Base-by-base conservation (phyloP, 2,797 vertebrate genomes). In the Aulostomus chinensis region DNA sequence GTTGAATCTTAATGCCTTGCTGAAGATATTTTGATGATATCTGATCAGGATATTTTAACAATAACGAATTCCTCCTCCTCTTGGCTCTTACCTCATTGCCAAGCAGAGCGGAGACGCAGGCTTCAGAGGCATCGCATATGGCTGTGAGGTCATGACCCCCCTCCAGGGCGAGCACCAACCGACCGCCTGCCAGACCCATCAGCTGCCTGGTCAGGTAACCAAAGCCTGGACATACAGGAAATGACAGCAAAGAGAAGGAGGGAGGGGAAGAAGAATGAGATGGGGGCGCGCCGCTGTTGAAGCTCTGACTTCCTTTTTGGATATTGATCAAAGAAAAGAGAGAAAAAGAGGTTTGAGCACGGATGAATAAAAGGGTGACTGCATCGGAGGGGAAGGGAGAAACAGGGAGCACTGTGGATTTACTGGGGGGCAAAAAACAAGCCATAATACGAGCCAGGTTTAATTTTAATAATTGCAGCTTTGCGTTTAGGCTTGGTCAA, bases 181-280 rank as follows among this genome's bases (percentile, higher is more conserved):
- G 93, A 48, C 96, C 96, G 40, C 94, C 94, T 1, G 96, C 96
- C 92, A 98, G 86, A 53, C 76, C 93, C 97, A 99, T 98, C 85
- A 99, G 95, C 87, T 98, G 95, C 92, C 95, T 94, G 30, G 96
- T 98, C 89, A 99, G 93, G 90, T 98, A 94, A 73, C 97, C 96
- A 1, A 99, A 96, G 87, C 97, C 97, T 99, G 91, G 53, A 70
- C 31, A 56, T 55, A 84, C 68, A 88, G 87, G 77, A 88, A 91
- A 91, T 87, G 79, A 84, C 79, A 84, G 76, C 48, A 42, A 37
- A 61, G 35, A 57, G 40, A 45, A 21, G 7, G 14, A 20, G 54
- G 47, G 42, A 43, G 40, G 16, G 24, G 42, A 50, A 40, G 11
- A 71, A 54, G 35, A 71, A 55, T 68, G 50, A 64, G 64, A 58